Evolutionary conservation across 2,888 invertebrate genomes (phyloP).

Genomic region (Marronus borbonicus): DNA sequence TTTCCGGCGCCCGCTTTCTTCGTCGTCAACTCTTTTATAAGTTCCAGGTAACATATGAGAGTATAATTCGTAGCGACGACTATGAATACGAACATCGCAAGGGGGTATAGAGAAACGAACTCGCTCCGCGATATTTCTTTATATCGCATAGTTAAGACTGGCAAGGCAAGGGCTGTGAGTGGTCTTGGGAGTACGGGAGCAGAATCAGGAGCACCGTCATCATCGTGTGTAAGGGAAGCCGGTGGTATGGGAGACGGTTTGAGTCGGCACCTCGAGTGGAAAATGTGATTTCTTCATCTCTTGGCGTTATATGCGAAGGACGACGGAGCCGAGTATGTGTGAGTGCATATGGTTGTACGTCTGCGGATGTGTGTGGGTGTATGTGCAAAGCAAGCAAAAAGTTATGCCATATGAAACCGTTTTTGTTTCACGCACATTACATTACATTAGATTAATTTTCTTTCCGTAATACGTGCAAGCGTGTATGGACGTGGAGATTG

Average conservation of each 20-base stretch:
- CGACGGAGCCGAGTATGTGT: slow-evolving; percentile 10
- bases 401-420: slow-evolving; percentile 39
- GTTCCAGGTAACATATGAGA: slow-evolving; percentile 42
- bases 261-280: slow-evolving; percentile 67
- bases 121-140: slow-evolving; percentile 62
- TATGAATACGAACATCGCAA: slow-evolving; percentile 37
- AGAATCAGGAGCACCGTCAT: slow-evolving; percentile 26
- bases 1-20: not conserved
- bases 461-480: slow-evolving; percentile 20
- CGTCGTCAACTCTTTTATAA: slow-evolving; percentile 18
- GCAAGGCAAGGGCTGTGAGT: slow-evolving; percentile 67
- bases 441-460: slow-evolving; percentile 51
- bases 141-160: slow-evolving; percentile 68
- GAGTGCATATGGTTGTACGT: not conserved
- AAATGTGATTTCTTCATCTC: slow-evolving; percentile 71
- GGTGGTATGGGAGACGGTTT: slow-evolving; percentile 52
- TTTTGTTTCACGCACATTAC: slow-evolving; percentile 50
- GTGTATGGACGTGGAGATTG: no score
- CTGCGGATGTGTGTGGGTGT: not conserved
- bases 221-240: slow-evolving; percentile 53
- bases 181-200: slow-evolving; percentile 64
- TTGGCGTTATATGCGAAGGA: slow-evolving; percentile 41
- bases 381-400: slow-evolving; percentile 49
- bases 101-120: slow-evolving; percentile 39
- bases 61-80: slow-evolving; percentile 44